Base-by-base conservation (phyloP, 2,113 vertebrate genomes). In the Corythaeola cristata region DNA sequence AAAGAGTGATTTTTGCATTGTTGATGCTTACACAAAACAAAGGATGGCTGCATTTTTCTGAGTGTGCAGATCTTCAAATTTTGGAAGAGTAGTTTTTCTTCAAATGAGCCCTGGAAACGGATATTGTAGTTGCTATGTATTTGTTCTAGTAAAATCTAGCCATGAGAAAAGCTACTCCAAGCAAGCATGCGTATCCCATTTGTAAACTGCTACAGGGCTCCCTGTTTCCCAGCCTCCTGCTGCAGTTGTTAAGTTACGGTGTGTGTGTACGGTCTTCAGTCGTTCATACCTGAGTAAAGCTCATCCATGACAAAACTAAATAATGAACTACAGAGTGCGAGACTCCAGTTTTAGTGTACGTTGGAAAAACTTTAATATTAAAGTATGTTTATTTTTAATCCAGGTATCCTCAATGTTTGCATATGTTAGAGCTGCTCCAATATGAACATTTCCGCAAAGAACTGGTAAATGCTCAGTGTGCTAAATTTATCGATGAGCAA, bases 381-480 rank as follows among this genome's bases (percentile, higher is more conserved):
- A 88, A 58, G 7, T 11, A 21, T 75, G 37, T 45, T 85, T 94
- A 7, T 91, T 86, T 91, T 71, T 39, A 60, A 58, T 63, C 12
- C 98, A 99, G 99, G 97, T 99, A 99, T 87, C 99, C 99, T 44
- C 99, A 99, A 45, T 99, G 99, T 93, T 97, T 99, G 84, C 99
- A 99, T 92, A 99, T 99, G 99, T 82, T 99, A 93, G 99, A 99
- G 97, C 98, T 99, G 96, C 98, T 99, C 35, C 99, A 99, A 68
- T 99, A 99, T 5, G 99, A 99, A 90, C 99, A 99, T 96, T 99
- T 99, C 97, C 98, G 99, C 56, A 99, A 99, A 96, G 99, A 99
- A 97, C 98, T 99, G 97, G 99, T 99, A 30, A 99, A 99, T 39
- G 99, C 99, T n/a, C 99, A 99, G 98, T 99, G 99, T 69, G 98